Percentiles rank a stretch among this genome's conserved stretches.
These are phyloP conservation scores for Cephalopterus ornatus DNA, from an alignment of 2,113 vertebrate genomes.

Conservation along the genomic window DNA sequence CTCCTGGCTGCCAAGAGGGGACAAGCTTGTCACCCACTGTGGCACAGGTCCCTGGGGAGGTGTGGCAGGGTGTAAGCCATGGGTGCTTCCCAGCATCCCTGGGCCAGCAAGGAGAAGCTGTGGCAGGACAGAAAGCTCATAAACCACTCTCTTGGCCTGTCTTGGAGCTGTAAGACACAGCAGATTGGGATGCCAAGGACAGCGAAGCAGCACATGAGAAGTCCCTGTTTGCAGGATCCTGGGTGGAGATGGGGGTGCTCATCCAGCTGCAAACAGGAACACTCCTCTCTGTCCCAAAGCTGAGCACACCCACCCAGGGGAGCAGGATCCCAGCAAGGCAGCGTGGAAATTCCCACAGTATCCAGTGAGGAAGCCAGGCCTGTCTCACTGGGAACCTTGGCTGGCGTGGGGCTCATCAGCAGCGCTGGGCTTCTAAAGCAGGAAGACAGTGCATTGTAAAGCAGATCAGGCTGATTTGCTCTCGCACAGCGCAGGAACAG, in stretches of 20 bases:
- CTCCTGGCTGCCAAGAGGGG: neutral
- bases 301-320: neutral
- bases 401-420: slow-evolving; percentile 21
- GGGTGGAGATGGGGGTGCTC: neutral
- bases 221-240: neutral
- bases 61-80: neutral
- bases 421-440: slow-evolving; percentile 8
- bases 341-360: slow-evolving; percentile 47
- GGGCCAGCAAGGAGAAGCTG: neutral
- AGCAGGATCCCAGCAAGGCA: neutral
- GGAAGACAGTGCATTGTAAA: slow-evolving; percentile 66
- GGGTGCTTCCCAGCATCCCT: neutral
- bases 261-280: neutral
- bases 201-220: neutral
- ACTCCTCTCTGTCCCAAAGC: neutral
- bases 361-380: neutral
- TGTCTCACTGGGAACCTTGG: neutral
- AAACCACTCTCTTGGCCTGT: neutral
- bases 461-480: slow-evolving; percentile 35
- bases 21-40: neutral
- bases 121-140: neutral
- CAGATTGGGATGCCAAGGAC: rapidly evolving
- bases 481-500: slow-evolving; percentile 58
- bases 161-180: neutral
- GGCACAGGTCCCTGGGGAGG: neutral